A percentile compares a stretch with the other conserved stretches of the same genome.
phyloP scores from a whole-genome alignment of 2,113 vertebrate genomes.

The Mustela nigripes region DNA sequence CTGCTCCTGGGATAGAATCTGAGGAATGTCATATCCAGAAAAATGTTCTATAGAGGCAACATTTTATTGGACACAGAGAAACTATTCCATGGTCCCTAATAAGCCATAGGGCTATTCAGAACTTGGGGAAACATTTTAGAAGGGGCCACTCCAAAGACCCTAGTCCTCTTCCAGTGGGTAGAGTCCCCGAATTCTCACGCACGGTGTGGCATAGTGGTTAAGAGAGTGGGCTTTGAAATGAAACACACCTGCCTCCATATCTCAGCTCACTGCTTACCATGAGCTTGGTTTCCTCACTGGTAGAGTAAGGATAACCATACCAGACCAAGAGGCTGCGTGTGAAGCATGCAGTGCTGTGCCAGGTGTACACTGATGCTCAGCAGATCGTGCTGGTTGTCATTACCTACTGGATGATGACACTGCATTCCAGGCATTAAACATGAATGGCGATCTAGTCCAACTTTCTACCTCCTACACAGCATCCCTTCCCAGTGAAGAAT shows the following conservation, averaged over 20 bases:
- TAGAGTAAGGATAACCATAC: not conserved
- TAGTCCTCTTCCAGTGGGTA: no score
- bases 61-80: not conserved
- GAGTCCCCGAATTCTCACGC: not conserved
- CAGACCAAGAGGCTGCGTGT: not conserved
- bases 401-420: no score
- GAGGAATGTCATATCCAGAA: conserved; percentile 13
- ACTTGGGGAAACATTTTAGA: conserved; percentile 22
- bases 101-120: not conserved
- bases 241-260: not conserved
- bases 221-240: not conserved
- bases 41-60: not conserved
- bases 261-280: not conserved
- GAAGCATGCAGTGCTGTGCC: fast-evolving
- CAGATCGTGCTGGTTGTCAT: not conserved
- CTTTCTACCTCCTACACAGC: not conserved
- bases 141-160: not conserved
- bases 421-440: not conserved
- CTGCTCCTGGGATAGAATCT: conserved; percentile 41
- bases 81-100: not conserved
- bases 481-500: not conserved
- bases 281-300: not conserved
- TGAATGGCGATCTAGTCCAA: not conserved
- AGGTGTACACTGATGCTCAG: fast-evolving
- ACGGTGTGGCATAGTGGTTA: not conserved